A percentile compares a stretch with the other conserved stretches of the same genome.
These are phyloP conservation scores for Meiosimyza platycephala DNA, from an alignment of 2,888 invertebrate species.

Conservation along the genomic window DNA sequence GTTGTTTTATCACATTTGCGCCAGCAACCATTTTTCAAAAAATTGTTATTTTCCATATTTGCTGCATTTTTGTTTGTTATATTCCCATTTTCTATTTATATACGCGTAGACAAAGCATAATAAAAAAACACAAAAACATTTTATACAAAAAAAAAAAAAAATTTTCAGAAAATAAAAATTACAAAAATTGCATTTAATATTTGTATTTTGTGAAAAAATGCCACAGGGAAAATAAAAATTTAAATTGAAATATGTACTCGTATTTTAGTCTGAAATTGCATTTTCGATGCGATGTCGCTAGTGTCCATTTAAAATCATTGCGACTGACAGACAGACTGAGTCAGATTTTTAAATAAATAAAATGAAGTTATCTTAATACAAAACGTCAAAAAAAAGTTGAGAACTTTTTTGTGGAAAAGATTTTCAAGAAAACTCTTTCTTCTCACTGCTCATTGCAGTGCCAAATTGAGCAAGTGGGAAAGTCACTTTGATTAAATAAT, in stretches of 20 bases:
- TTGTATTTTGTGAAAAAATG: slow-evolving; percentile 13
- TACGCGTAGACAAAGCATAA: slow-evolving; percentile 13
- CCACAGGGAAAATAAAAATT: slow-evolving; percentile 24
- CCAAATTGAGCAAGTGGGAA: too few relatives aligned
- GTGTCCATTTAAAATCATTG: not conserved
- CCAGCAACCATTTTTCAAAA: slow-evolving; percentile 25
- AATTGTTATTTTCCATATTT: too few relatives aligned
- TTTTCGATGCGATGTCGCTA: not conserved
- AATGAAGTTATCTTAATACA: not conserved
- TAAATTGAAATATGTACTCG: slow-evolving; percentile 28
- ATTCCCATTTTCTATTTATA: slow-evolving; percentile 29
- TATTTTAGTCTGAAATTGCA: slow-evolving; percentile 24
- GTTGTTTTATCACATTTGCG: slow-evolving; percentile 25
- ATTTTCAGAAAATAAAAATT: slow-evolving; percentile 15
- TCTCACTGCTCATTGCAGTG: too few relatives aligned
- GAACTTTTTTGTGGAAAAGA: not conserved
- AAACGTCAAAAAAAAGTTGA: too few relatives aligned
- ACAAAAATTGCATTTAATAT: slow-evolving; percentile 21
- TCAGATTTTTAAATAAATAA: not conserved
- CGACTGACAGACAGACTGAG: not conserved
- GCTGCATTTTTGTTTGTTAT: slow-evolving; percentile 54
- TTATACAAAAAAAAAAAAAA: not conserved
- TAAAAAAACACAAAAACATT: slow-evolving; percentile 30
- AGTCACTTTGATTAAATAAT: too few relatives aligned
- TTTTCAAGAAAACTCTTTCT: too few relatives aligned